Evolutionary conservation across 2,797 vertebrate species (phyloP).

Genomic region (Intellagama lesueurii): DNA sequence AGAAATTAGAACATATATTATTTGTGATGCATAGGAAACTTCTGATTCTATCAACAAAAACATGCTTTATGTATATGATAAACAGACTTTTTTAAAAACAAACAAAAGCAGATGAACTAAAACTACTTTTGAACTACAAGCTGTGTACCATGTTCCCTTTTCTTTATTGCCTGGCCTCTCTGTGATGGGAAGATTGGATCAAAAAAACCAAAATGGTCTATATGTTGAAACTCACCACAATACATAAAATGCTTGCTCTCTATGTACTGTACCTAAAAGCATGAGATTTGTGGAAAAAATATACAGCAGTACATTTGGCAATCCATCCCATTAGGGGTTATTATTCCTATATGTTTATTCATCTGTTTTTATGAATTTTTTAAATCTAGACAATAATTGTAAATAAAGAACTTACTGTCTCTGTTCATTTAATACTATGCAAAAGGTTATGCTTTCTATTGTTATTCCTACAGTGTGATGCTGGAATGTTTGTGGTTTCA

Average conservation of each 20-base stretch:
- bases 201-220: slow-evolving; percentile 76
- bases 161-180: slow-evolving; percentile 75
- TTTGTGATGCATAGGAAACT: slow-evolving; percentile 77
- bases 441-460: slow-evolving; percentile 98
- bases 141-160: slow-evolving; percentile 73
- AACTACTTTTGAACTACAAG: slow-evolving; percentile 71
- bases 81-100: slow-evolving; percentile 66
- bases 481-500: slow-evolving; percentile 93
- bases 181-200: slow-evolving; percentile 79
- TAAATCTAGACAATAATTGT: slow-evolving; percentile 99
- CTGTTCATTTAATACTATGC: slow-evolving; percentile 99
- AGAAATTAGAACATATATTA: slow-evolving; percentile 73
- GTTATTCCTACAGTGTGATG: slow-evolving; percentile 92
- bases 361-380: slow-evolving; percentile 99
- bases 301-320: slow-evolving; percentile 92
- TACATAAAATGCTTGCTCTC: slow-evolving; percentile 92
- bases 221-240: slow-evolving; percentile 87
- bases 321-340: slow-evolving; percentile 95
- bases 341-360: slow-evolving; percentile 92
- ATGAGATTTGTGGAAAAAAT: slow-evolving; percentile 96
- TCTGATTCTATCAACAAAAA: slow-evolving; percentile 78
- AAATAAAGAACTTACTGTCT: slow-evolving; percentile 99
- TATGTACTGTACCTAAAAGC: slow-evolving; percentile 98
- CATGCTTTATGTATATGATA: slow-evolving; percentile 76
- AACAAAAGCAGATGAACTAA: slow-evolving; percentile 70